Percentiles rank a stretch among this genome's conserved stretches.
phyloP scores from a whole-genome alignment of 2,113 vertebrate genomes.

The Python bivittatus region DNA sequence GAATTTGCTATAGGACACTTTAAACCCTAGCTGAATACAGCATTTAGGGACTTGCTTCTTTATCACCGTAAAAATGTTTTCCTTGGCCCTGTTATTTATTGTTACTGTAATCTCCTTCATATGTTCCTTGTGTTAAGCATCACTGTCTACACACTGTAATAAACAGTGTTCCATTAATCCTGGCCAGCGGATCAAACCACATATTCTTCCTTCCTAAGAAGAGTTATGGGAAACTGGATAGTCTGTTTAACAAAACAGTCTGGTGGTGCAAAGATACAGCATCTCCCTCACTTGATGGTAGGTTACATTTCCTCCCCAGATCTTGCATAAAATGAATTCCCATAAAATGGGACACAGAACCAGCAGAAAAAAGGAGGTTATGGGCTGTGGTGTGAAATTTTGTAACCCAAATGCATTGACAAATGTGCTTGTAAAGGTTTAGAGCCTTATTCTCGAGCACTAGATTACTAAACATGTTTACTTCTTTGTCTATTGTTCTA shows the following conservation, averaged over 20 bases:
- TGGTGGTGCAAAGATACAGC: neutral
- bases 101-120: neutral
- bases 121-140: neutral
- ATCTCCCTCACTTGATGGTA: neutral
- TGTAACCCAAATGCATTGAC: neutral
- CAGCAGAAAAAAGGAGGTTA: neutral
- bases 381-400: neutral
- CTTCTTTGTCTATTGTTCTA: neutral
- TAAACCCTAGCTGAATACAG: slow-evolving; percentile 29
- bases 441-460: neutral
- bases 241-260: neutral
- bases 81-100: neutral
- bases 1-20: neutral
- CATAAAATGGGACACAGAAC: neutral
- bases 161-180: neutral
- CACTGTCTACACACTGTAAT: neutral
- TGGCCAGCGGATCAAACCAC: neutral
- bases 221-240: neutral
- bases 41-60: slow-evolving; percentile 48
- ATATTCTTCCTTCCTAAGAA: neutral
- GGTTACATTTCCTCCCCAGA: neutral
- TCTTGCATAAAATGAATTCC: neutral
- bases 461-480: neutral
- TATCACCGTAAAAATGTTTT: slow-evolving; percentile 57
- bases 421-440: neutral